Evolutionary conservation across 2,113 vertebrate genomes (phyloP).

Genomic region (Oreochromis spilurus): DNA sequence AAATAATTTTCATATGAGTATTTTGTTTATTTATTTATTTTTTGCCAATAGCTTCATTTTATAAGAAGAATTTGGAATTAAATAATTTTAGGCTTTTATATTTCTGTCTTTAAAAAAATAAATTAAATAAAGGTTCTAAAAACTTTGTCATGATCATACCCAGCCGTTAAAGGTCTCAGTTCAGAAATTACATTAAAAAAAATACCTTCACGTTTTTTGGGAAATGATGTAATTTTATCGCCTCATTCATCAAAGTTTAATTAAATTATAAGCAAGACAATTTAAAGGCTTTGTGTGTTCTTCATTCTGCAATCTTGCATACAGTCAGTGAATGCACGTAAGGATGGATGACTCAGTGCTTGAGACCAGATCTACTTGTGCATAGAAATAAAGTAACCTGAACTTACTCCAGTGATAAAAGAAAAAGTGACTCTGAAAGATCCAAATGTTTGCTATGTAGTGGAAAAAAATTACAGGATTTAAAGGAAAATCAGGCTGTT

Average conservation of each 20-base stretch:
- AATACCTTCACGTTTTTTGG: neutral
- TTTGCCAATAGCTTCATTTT: neutral
- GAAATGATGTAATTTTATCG: rapidly evolving
- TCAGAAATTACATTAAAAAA: neutral
- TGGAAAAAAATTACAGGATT: too few species aligned
- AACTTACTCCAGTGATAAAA: neutral
- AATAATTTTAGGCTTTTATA: neutral
- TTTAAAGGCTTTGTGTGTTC: neutral
- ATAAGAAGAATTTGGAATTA: neutral
- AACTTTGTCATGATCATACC: neutral
- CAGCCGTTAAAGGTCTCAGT: neutral
- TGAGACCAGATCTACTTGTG: neutral
- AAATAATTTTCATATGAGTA: neutral
- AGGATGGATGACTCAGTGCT: neutral
- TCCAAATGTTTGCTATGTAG: too few species aligned
- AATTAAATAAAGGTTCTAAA: neutral
- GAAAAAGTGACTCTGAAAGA: neutral
- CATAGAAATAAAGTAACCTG: neutral
- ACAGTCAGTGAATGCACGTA: neutral
- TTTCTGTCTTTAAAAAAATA: neutral
- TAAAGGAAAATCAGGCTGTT: neutral
- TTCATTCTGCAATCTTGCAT: neutral
- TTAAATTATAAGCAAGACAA: neutral
- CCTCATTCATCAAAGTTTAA: neutral
- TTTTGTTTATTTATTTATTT: neutral